Percentiles rank a stretch among this genome's conserved stretches.
Evolutionary conservation across 2,113 vertebrate species (phyloP).

Genomic region (Anolis carolinensis): DNA sequence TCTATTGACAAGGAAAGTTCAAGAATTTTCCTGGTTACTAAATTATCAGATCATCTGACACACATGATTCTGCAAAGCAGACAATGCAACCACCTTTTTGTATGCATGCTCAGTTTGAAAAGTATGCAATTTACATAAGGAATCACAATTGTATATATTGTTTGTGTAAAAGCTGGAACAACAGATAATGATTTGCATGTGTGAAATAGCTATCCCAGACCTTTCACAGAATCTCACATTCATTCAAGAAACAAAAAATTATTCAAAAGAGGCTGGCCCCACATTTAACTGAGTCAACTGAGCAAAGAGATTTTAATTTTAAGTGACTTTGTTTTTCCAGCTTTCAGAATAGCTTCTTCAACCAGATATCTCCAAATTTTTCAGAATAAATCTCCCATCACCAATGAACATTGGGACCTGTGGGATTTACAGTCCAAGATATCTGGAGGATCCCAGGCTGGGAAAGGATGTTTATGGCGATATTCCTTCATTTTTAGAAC

Average conservation of each 20-base stretch:
- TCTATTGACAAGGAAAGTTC: constrained; percentile 56
- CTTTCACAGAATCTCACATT: not conserved
- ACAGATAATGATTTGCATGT: not conserved
- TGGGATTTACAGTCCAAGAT: not conserved
- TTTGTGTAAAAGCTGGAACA: not conserved
- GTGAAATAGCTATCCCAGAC: not conserved
- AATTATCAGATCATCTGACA: not conserved
- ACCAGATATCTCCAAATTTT: not conserved
- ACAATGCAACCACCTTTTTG: not conserved
- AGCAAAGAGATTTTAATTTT: not conserved
- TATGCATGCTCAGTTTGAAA: not conserved
- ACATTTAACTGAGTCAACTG: not conserved
- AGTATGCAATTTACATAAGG: not conserved
- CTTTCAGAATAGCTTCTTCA: not conserved
- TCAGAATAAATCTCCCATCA: not conserved
- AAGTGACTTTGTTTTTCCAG: not conserved
- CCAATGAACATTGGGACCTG: not conserved
- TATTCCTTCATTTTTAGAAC: no score
- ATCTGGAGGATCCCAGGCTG: no score
- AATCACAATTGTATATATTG: not conserved
- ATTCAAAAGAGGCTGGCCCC: not conserved
- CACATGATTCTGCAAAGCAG: constrained; percentile 23
- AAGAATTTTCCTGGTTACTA: constrained; percentile 44
- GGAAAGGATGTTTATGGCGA: no score
- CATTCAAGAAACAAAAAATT: not conserved